phyloP scores from a whole-genome alignment of 2,888 invertebrate species.

The Malacosoma neustria region DNA sequence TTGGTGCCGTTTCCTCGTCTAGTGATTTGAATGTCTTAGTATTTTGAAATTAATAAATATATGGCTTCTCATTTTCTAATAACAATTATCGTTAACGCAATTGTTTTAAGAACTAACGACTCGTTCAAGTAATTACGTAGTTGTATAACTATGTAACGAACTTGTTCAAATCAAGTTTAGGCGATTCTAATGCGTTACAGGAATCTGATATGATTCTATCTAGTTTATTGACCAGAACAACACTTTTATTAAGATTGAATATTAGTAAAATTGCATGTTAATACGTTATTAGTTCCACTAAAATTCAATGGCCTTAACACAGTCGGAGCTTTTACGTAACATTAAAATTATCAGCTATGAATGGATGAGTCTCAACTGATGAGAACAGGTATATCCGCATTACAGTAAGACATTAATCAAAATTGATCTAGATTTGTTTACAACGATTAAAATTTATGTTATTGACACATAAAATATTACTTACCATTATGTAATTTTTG shows the following conservation, averaged over 20 bases:
- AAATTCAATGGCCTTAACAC: slow-evolving; percentile 34
- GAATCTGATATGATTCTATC: slow-evolving; percentile 39
- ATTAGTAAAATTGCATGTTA: slow-evolving; percentile 20
- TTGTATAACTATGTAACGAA: slow-evolving; percentile 27
- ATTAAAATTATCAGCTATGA: slow-evolving; percentile 23
- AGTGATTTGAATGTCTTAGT: too few relatives aligned
- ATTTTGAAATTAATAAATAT: too few relatives aligned
- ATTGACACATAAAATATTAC: too few relatives aligned
- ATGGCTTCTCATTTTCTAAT: too few relatives aligned
- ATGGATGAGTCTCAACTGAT: slow-evolving; percentile 3
- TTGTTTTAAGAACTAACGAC: too few relatives aligned
- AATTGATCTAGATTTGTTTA: not conserved
- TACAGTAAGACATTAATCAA: not conserved
- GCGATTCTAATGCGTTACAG: slow-evolving; percentile 2
- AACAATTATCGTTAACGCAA: too few relatives aligned
- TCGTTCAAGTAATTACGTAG: slow-evolving; percentile 4
- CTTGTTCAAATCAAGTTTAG: not conserved
- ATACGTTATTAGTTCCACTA: slow-evolving; percentile 50
- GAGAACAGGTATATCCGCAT: not conserved
- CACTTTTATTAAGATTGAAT: slow-evolving; percentile 31
- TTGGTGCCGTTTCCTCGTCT: too few relatives aligned
- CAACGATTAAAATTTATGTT: too few relatives aligned
- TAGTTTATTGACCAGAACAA: slow-evolving; percentile 53
- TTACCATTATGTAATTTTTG: too few relatives aligned
- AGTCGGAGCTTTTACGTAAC: slow-evolving; percentile 29